Evolutionary conservation across 2,113 vertebrate species (phyloP).

Genomic region (Copsychus sechellarum): DNA sequence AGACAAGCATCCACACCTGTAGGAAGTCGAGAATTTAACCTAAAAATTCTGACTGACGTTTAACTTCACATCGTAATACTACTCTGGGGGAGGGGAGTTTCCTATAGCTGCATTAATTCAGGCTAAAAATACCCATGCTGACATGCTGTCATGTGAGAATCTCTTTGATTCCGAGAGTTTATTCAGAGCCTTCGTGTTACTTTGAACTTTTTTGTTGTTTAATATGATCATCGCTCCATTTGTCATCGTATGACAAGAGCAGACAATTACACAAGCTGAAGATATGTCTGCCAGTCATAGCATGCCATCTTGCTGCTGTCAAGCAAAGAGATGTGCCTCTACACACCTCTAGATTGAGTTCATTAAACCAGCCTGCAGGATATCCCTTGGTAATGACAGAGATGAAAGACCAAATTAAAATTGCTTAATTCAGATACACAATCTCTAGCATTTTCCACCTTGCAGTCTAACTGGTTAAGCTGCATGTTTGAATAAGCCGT

Average conservation of each 20-base stretch:
- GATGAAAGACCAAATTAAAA: conserved; percentile 65
- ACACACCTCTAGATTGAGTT: conserved; percentile 56
- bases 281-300: conserved; percentile 66
- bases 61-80: not conserved
- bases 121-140: conserved; percentile 64
- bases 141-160: conserved; percentile 64
- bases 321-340: conserved; percentile 57
- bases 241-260: conserved; percentile 50
- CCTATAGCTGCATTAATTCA: conserved; percentile 65
- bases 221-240: conserved; percentile 61
- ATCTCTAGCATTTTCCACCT: conserved; percentile 66
- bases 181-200: conserved; percentile 57
- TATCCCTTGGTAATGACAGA: conserved; percentile 52
- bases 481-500: conserved; percentile 52
- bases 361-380: conserved; percentile 62
- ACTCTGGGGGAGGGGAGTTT: conserved; percentile 59
- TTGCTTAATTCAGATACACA: conserved; percentile 49
- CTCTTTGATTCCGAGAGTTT: conserved; percentile 66
- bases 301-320: conserved; percentile 62
- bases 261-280: conserved; percentile 52
- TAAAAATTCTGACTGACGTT: conserved; percentile 52
- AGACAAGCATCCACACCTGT: conserved; percentile 10
- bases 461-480: conserved; percentile 59
- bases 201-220: conserved; percentile 71
- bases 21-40: conserved; percentile 10